Base-by-base conservation (phyloP, 1,140 invertebrate species). In the Theocolax elegans region DNA sequence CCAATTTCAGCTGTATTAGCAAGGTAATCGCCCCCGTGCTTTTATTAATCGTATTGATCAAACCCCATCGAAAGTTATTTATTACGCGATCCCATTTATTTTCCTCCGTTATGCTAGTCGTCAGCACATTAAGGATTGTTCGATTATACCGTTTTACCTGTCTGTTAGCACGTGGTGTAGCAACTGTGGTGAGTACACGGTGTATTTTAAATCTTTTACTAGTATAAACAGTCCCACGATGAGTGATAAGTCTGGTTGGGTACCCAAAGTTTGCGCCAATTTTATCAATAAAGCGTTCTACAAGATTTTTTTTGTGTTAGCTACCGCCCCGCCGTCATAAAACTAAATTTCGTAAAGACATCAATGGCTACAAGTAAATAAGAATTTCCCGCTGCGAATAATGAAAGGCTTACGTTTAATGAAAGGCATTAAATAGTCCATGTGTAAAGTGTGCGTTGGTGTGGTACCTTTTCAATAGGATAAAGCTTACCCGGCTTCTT, bases 291-390 rank as follows among this genome's bases (percentile, higher is more conserved):
- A 59, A 59, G 12, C 21, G 35, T 1, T 2, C 10, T 2, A 59
- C 56, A 2, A 42, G 17, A 59, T 6, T 10, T 31, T 59, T 42
- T 59, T 59, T 1, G 56, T 59, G 19, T 21, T 46, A n/a, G n/a
- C n/a, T n/a, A n/a, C 42, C 4, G 31, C 31, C 74, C 68, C 13
- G 77, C 75, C 53, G 82, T 62, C 0, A 75, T 38, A 35, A 81
- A 73, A 6, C 75, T 66, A 68, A 73, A 85, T 64, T 81, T 83
- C 0, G 77, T 81, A 60, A 77, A 86, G 0, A 79, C 78, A 25
- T 86, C 84, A 0, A 86, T 68, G 0, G 75, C 72, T 0, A 81
- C 80, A 9, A 86, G 51, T 2, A 79, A 35, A 31, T 79, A 74
- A 1, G 53, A 21, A 31, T 76, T 76, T 1, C 62, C 62, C 4